phyloP scores from a whole-genome alignment of 2,888 invertebrate species.

The Athripsodes cinereus region DNA sequence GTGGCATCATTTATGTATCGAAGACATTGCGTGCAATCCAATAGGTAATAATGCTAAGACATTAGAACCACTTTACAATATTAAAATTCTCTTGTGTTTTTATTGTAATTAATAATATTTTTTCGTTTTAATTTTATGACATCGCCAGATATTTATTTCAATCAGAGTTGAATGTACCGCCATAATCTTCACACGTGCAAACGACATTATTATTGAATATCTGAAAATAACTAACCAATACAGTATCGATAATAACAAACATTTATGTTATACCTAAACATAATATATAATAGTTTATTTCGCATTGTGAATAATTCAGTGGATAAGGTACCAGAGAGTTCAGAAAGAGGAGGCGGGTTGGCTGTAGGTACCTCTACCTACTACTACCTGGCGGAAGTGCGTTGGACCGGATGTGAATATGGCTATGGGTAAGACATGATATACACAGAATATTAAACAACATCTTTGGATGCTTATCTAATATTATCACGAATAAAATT shows the following conservation, averaged over 20 bases:
- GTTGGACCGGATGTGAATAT: constrained; percentile 21
- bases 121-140: neutral
- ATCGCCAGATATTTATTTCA: no score
- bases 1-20: no score
- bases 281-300: neutral
- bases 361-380: no score
- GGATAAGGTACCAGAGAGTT: neutral
- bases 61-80: no score
- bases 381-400: constrained; percentile 25
- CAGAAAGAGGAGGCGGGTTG: no score
- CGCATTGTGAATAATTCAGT: neutral
- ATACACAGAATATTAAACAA: neutral
- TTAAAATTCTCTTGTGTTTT: neutral
- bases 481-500: no score
- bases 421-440: constrained; percentile 23
- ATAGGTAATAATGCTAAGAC: neutral
- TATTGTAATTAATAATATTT: neutral
- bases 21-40: no score
- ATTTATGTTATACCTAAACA: no score
- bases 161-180: neutral
- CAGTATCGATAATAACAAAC: no score
- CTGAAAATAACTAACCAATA: neutral
- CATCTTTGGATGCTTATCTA: neutral
- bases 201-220: neutral
- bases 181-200: neutral